Evolutionary conservation across 2,797 vertebrate species (phyloP).

Genomic region (Knipowitschia caucasica): DNA sequence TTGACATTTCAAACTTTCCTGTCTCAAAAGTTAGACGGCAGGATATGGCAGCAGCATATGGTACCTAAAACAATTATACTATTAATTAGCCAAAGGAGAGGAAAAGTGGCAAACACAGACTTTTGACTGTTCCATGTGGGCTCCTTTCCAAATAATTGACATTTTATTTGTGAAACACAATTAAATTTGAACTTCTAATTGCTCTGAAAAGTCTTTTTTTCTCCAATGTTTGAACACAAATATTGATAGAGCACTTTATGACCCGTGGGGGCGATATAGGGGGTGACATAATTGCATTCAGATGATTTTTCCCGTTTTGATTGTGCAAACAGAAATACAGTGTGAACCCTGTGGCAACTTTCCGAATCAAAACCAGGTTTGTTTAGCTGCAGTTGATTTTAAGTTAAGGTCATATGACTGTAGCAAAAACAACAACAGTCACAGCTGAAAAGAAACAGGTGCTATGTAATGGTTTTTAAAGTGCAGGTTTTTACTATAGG

Average conservation of each 20-base stretch:
- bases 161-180: too few species aligned
- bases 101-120: slow-evolving; percentile 3
- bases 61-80: slow-evolving; percentile 5
- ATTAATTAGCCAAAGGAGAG: slow-evolving; percentile 18
- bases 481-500: background rate
- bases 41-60: slow-evolving; percentile 49
- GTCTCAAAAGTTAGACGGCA: slow-evolving; percentile 55
- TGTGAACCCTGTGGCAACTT: too few species aligned
- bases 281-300: too few species aligned
- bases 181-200: background rate
- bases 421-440: too few species aligned
- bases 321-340: too few species aligned
- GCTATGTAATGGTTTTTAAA: background rate
- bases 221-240: background rate
- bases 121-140: slow-evolving; percentile 7
- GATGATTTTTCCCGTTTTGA: too few species aligned
- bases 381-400: too few species aligned
- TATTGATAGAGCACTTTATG: background rate
- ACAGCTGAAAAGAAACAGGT: too few species aligned
- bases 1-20: slow-evolving; percentile 66
- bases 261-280: background rate
- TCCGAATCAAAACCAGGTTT: too few species aligned
- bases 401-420: too few species aligned
- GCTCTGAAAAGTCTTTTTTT: background rate
- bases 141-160: slow-evolving; percentile 6